phyloP scores from a whole-genome alignment of 2,113 vertebrate genomes.

The Butorides virescens region DNA sequence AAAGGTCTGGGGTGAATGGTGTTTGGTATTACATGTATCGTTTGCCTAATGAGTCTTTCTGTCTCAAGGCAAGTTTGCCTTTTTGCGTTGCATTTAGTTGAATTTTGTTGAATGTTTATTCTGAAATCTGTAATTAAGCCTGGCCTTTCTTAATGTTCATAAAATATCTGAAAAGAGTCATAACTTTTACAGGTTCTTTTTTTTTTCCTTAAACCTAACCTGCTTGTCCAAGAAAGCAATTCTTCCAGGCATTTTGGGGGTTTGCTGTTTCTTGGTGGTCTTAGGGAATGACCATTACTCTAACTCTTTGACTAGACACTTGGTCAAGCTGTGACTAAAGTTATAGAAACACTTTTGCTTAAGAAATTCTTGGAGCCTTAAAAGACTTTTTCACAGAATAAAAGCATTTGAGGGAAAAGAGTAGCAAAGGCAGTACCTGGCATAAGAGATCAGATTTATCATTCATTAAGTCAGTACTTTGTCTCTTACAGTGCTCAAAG shows the following conservation, averaged over 20 bases:
- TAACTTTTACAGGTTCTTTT: neutral
- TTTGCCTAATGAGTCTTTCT: neutral
- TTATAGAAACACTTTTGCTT: neutral
- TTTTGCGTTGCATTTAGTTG: neutral
- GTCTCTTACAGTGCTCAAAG: neutral
- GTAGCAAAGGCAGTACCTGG: neutral
- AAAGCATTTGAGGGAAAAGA: neutral
- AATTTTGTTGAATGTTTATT: neutral
- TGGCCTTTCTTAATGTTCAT: neutral
- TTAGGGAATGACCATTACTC: neutral
- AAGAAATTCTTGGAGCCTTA: neutral
- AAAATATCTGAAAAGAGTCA: neutral
- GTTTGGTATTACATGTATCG: fast-evolving
- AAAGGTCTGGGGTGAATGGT: neutral
- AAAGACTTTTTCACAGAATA: neutral
- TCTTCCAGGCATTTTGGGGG: neutral
- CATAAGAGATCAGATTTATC: neutral
- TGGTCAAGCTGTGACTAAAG: neutral
- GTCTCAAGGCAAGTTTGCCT: neutral
- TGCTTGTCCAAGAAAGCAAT: neutral
- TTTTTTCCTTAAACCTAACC: neutral
- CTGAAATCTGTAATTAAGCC: neutral
- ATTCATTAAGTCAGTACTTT: neutral
- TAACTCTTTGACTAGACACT: neutral
- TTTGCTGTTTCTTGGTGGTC: neutral